phyloP scores from a whole-genome alignment of 1,140 invertebrate genomes.

The Leptoteleia sp. region DNA sequence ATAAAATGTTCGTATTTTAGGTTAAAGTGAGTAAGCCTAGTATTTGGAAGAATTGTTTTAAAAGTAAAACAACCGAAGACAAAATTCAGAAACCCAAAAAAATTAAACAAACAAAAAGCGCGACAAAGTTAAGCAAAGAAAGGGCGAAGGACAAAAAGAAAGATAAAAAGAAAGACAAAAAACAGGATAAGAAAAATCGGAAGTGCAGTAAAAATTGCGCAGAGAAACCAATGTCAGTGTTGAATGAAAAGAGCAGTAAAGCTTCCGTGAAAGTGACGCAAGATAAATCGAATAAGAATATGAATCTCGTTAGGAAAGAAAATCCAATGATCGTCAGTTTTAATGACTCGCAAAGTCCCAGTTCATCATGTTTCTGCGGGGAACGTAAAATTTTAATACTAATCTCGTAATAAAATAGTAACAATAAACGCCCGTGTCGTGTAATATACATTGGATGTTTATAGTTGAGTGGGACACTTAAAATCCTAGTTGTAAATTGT shows the following conservation, averaged over 20 bases:
- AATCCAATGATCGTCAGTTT: conserved; percentile 2
- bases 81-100: neutral
- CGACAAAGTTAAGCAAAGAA: neutral
- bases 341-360: conserved; percentile 10
- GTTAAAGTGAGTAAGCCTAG: neutral
- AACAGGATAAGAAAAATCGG: too few species aligned
- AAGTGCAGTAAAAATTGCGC: neutral
- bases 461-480: conserved; percentile 17
- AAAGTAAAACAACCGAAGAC: neutral
- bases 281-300: conserved; percentile 17
- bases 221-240: conserved; percentile 3
- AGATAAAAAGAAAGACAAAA: conserved; percentile 7
- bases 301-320: conserved; percentile 5
- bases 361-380: conserved; percentile 30
- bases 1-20: neutral
- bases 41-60: neutral
- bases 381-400: conserved; percentile 56
- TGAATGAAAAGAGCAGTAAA: neutral
- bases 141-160: neutral
- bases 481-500: conserved; percentile 7
- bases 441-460: conserved; percentile 2
- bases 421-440: neutral
- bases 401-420: conserved; percentile 29
- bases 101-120: neutral
- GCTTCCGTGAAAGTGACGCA: neutral